Conservation (phyloP, 53 echinoderm and acorn worm genomes). For the Mesocentrotus franciscanus region DNA sequence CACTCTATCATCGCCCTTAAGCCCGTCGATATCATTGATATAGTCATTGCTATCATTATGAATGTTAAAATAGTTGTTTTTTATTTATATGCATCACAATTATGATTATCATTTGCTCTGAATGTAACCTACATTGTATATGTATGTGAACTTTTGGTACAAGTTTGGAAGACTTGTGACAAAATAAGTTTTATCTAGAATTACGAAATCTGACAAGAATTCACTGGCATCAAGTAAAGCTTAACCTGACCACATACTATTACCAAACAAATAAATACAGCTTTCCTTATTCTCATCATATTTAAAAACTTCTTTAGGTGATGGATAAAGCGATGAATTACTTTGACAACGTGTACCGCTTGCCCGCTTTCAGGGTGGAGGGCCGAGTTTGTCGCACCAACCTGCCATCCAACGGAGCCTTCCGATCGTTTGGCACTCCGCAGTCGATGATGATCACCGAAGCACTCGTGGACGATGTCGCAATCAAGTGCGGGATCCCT, state of each 20-base stretch:
- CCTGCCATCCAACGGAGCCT: constrained; percentile 86
- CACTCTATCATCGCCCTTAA: too few species aligned
- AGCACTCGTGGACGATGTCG: constrained; percentile 76
- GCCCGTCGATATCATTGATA: too few species aligned
- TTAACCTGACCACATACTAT: neutral
- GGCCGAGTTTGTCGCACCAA: constrained; percentile 90
- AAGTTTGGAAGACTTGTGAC: too few species aligned
- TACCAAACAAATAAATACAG: neutral
- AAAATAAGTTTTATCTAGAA: too few species aligned
- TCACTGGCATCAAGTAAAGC: too few species aligned
- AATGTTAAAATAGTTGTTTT: too few species aligned
- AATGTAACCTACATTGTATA: too few species aligned
- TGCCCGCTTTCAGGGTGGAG: constrained; percentile 67
- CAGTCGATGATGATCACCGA: constrained; percentile 83
- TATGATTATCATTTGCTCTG: too few species aligned
- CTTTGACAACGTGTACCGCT: constrained; percentile 78
- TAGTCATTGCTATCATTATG: too few species aligned
- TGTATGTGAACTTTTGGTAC: too few species aligned
- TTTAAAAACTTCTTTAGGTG: constrained; percentile 63
- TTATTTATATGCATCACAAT: too few species aligned
- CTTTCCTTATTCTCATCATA: neutral
- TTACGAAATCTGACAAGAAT: too few species aligned
- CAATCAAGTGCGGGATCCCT: constrained; percentile 74
- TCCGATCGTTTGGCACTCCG: constrained; percentile 89
- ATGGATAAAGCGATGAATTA: constrained; percentile 79